Percentiles rank a stretch among this genome's conserved stretches.
Evolutionary conservation across 2,888 invertebrate genomes (phyloP).

Genomic region (Parnassius glacialis): DNA sequence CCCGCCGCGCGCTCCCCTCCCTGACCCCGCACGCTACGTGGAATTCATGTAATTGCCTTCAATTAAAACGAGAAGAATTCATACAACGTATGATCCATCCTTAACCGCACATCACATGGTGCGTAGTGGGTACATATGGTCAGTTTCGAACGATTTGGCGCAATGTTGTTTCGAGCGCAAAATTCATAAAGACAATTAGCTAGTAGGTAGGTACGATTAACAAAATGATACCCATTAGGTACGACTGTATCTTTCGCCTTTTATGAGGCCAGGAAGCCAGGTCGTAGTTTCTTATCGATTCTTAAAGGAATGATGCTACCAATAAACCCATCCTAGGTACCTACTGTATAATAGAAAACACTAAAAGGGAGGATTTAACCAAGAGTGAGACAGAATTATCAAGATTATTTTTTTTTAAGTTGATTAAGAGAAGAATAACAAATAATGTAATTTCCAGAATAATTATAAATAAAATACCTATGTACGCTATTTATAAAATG

Average conservation of each 20-base stretch:
- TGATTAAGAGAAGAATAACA: no score
- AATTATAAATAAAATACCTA: no score
- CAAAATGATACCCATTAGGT: background rate
- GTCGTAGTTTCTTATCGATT: no score
- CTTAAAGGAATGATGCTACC: no score
- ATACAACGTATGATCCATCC: constrained; percentile 50
- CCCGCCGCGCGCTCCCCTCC: constrained; percentile 36
- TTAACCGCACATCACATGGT: constrained; percentile 34
- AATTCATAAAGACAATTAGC: background rate
- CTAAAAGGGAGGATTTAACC: no score
- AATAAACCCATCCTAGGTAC: no score
- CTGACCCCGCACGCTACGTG: constrained; percentile 59
- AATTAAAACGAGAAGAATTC: constrained; percentile 70
- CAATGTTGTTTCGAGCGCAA: background rate
- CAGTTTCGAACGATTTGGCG: constrained; percentile 4
- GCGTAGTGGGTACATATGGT: constrained; percentile 7
- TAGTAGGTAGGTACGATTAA: background rate
- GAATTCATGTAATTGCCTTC: constrained; percentile 77
- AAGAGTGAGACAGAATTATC: no score
- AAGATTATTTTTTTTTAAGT: no score
- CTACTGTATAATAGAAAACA: no score
- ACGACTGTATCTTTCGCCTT: background rate
- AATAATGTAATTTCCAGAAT: no score
- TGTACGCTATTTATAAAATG: no score
- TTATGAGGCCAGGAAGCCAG: no score